Percentiles rank a stretch among this genome's conserved stretches.
Evolutionary conservation across 2,797 vertebrate genomes (phyloP).

Genomic region (Spea hammondii): DNA sequence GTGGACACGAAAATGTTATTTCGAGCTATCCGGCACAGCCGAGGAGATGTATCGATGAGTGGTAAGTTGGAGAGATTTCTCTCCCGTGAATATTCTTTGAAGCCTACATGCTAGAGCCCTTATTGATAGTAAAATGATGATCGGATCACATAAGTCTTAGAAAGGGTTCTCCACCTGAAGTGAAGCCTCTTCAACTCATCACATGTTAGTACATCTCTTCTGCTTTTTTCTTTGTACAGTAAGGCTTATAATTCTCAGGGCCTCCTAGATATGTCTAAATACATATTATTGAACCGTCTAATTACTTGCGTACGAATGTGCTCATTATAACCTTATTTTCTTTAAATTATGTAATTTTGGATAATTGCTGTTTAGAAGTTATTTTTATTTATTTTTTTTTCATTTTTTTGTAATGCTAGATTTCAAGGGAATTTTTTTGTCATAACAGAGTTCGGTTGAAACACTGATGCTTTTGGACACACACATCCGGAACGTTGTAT

Average conservation of each 20-base stretch:
- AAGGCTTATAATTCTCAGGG: background rate
- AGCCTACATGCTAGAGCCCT: background rate
- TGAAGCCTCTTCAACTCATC: background rate
- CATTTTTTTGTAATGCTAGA: background rate
- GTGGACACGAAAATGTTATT: background rate
- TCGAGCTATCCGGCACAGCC: background rate
- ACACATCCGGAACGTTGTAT: constrained; percentile 24
- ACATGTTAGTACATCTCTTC: background rate
- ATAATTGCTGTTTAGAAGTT: background rate
- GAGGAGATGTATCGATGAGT: background rate
- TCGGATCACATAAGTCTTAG: too few relatives aligned
- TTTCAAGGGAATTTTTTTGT: background rate
- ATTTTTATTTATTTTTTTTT: background rate
- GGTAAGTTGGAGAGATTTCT: background rate
- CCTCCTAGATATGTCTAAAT: background rate
- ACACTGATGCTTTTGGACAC: constrained; percentile 33
- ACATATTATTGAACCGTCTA: background rate
- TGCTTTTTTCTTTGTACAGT: too few relatives aligned
- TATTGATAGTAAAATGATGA: background rate
- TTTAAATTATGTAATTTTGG: background rate
- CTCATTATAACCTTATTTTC: background rate
- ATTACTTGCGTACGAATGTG: background rate
- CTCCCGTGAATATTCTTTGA: background rate
- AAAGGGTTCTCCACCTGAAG: background rate
- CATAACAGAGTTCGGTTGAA: background rate